A percentile compares a stretch with the other conserved stretches of the same genome.
phyloP scores from a whole-genome alignment of 2,888 invertebrate species.

The Lacanobia wlatinum region DNA sequence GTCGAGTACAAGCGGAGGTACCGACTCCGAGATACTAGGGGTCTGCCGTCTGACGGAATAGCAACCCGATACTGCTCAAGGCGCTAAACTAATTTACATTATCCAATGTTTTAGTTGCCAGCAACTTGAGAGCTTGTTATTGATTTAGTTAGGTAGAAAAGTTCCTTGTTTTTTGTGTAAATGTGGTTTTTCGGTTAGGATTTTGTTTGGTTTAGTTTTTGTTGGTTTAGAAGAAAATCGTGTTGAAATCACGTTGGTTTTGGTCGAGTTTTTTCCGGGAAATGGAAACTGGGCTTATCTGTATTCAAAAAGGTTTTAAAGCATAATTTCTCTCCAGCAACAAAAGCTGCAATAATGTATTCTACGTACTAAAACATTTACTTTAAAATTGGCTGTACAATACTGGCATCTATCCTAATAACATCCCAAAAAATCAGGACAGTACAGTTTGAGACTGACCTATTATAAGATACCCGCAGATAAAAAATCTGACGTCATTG shows the following conservation, averaged over 20 bases:
- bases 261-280: neutral
- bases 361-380: neutral
- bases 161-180: conserved; percentile 14
- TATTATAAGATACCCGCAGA: neutral
- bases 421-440: too few species aligned
- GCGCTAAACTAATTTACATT: conserved; percentile 55
- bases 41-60: conserved; percentile 39
- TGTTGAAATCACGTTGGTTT: neutral
- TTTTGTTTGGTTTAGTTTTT: conserved; percentile 7
- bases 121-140: conserved; percentile 39
- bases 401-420: too few species aligned
- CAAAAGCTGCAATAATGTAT: neutral
- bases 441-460: too few species aligned
- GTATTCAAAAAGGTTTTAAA: neutral
- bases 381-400: neutral
- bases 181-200: neutral
- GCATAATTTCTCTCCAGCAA: neutral
- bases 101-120: conserved; percentile 53
- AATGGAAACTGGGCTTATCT: neutral
- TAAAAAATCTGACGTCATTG: neutral
- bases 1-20: conserved; percentile 30
- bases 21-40: conserved; percentile 1
- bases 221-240: neutral
- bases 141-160: conserved; percentile 18
- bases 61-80: conserved; percentile 45